phyloP scores from a whole-genome alignment of 2,113 vertebrate species.

The Saccopteryx leptura region DNA sequence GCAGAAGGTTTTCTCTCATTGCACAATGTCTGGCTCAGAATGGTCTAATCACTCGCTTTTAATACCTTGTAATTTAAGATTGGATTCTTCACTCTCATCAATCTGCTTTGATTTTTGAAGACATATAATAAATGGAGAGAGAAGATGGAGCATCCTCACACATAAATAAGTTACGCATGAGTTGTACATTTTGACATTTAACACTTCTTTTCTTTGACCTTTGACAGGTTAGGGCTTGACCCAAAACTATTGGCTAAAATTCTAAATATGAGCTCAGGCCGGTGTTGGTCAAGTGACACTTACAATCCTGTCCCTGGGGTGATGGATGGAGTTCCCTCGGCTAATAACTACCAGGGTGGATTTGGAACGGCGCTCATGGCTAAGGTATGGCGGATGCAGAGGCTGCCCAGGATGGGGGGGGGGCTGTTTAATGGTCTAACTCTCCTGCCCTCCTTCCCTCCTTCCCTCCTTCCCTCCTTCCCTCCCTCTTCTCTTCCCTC shows the following conservation, averaged over 20 bases:
- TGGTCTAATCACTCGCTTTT: slow-evolving; percentile 81
- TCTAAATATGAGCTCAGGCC: slow-evolving; percentile 99
- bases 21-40: slow-evolving; percentile 72
- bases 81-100: slow-evolving; percentile 87
- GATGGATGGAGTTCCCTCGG: slow-evolving; percentile 99
- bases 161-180: slow-evolving; percentile 87
- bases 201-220: slow-evolving; percentile 89
- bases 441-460: no score
- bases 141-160: slow-evolving; percentile 79
- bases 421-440: neutral
- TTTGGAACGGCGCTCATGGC: slow-evolving; percentile 98
- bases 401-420: neutral
- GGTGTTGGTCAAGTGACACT: slow-evolving; percentile 99
- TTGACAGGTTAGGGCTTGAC: slow-evolving; percentile 97
- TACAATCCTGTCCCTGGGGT: slow-evolving; percentile 99
- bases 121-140: slow-evolving; percentile 87
- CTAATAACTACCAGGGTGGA: slow-evolving; percentile 98
- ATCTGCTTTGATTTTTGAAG: slow-evolving; percentile 90
- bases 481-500: no score
- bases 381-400: slow-evolving; percentile 90
- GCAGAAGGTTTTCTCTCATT: slow-evolving; percentile 67
- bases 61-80: slow-evolving; percentile 86
- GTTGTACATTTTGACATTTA: slow-evolving; percentile 88
- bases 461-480: neutral
- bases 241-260: slow-evolving; percentile 98